Evolutionary conservation across 2,113 vertebrate genomes (phyloP), one percentile per base, ranked within the genome.

Genomic region (Ictidomys tridecemlineatus): DNA sequence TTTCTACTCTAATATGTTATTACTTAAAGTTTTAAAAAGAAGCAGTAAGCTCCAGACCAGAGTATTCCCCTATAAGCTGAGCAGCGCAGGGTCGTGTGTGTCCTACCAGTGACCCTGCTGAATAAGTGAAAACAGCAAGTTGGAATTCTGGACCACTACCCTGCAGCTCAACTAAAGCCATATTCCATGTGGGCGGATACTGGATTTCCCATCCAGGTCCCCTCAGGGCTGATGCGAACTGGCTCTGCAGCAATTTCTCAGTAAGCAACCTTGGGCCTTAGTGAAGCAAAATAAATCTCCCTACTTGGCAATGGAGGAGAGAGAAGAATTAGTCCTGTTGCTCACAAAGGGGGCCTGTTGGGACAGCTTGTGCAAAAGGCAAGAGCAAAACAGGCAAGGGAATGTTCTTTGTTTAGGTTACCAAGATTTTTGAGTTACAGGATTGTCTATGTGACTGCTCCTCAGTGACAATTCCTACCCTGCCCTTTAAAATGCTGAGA

Each of bases 231-330:
- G 65, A 73, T 61, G 85, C 8, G n/a, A 90, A 93, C 34, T 92
- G 61, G 26, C 51, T 34, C 32, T 77, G 51, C 18, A 85, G 30
- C 16, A 67, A 76, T 92, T 95, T 85, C 61, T 51, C 67, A 48
- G 34, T 58, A 61, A 96, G 53, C 70, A 87, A 93, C 53, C 37
- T 67, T 42, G 10, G 85, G 42, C 63, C 61, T 78, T 10, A 76
- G 51, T 0, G 37, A n/a, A 92, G 58, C 65, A 69, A 95, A 87
- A 97, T 89, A 92, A 93, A 90, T 95, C 90, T 96, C 58, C 85
- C 87, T 88, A 18, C 26, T 80, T 80, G 87, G 51, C 79, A 76
- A 83, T 77, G 0, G 11, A 86, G 65, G 42, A 63, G 61, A 63
- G 18, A 89, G 45, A 94, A 86, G 82, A 98, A 5, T 65, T 58